A percentile compares a stretch with the other conserved stretches of the same genome.
Evolutionary conservation across 2,888 invertebrate genomes (phyloP).

Genomic region (Patella depressa): DNA sequence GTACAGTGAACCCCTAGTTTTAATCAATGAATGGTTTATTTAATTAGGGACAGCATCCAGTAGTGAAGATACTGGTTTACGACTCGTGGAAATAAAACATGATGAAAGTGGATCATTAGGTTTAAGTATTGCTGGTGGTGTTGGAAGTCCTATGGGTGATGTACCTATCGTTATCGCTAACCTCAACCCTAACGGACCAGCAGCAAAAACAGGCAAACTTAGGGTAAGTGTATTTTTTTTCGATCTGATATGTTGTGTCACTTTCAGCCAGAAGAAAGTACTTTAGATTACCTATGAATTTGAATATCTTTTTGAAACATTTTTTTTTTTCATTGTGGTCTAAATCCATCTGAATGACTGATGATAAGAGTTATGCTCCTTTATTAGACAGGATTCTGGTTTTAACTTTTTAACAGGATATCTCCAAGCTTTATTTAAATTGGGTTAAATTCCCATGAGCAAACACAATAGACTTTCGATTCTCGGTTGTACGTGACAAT

Average conservation of each 20-base stretch:
- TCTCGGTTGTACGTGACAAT: too few relatives aligned
- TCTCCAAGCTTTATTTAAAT: too few relatives aligned
- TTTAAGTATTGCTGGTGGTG: conserved; percentile 67
- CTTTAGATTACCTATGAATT: neutral
- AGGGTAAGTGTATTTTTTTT: conserved; percentile 45
- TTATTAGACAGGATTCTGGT: neutral
- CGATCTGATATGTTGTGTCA: neutral
- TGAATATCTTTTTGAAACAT: neutral
- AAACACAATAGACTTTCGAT: too few relatives aligned
- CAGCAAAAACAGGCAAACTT: conserved; percentile 60
- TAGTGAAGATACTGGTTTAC: conserved; percentile 57
- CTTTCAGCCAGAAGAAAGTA: too few relatives aligned
- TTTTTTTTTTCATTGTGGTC: neutral
- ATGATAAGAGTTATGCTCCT: neutral
- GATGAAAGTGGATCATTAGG: conserved; percentile 65
- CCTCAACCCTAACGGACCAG: conserved; percentile 61
- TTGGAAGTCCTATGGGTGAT: conserved; percentile 66
- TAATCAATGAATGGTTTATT: too few relatives aligned
- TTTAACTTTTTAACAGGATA: too few relatives aligned
- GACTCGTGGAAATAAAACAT: conserved; percentile 62
- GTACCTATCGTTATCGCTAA: conserved; percentile 67
- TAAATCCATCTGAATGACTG: neutral
- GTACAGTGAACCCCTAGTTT: too few relatives aligned
- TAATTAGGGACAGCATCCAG: neutral
- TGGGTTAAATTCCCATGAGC: too few relatives aligned